Evolutionary conservation across 2,888 invertebrate species (phyloP).

Genomic region (Anthrax anthrax): DNA sequence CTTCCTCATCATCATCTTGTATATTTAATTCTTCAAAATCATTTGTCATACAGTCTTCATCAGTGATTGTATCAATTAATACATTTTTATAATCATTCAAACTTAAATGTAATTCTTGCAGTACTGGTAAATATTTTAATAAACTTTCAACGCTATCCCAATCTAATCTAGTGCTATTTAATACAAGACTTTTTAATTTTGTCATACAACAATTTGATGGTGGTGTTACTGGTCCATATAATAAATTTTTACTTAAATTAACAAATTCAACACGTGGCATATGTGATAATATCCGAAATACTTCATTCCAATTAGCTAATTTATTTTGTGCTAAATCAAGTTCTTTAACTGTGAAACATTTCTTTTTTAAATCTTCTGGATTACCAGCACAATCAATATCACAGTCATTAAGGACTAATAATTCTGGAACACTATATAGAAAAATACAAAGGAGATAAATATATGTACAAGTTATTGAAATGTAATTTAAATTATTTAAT

Average conservation of each 20-base stretch:
- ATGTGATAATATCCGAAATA: constrained; percentile 72
- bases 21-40: constrained; percentile 4
- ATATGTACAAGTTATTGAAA: neutral
- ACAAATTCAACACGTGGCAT: constrained; percentile 83
- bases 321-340: constrained; percentile 88
- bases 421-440: constrained; percentile 53
- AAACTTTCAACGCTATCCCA: constrained; percentile 72
- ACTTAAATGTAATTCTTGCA: constrained; percentile 86
- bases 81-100: constrained; percentile 75
- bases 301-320: constrained; percentile 78
- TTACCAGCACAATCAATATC: constrained; percentile 83
- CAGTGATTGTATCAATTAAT: constrained; percentile 41
- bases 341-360: constrained; percentile 82
- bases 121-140: constrained; percentile 57
- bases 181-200: constrained; percentile 59
- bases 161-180: constrained; percentile 75
- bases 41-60: constrained; percentile 13
- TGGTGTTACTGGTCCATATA: constrained; percentile 50
- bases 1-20: constrained; percentile 3
- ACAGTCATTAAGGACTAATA: constrained; percentile 80
- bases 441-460: neutral
- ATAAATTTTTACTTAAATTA: constrained; percentile 79
- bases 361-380: constrained; percentile 60
- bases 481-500: neutral
- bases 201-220: constrained; percentile 30